phyloP scores from a whole-genome alignment of 2,888 invertebrate species.

The Drosophila sordidapex region DNA sequence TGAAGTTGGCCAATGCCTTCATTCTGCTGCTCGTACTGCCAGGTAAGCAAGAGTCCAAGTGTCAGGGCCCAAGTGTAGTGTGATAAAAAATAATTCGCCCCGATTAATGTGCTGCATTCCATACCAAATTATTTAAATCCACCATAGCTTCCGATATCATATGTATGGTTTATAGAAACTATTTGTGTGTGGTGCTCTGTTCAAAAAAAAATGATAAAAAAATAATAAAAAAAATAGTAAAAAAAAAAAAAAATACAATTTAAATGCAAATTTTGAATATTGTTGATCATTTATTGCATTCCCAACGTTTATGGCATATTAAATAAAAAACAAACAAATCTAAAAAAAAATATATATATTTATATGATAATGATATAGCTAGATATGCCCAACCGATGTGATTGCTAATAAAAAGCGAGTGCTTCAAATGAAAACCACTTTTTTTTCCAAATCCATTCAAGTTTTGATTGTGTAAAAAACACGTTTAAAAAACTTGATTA shows the following conservation, averaged over 20 bases:
- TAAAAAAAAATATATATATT: neutral
- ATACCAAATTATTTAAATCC: neutral
- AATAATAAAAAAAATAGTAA: conserved; percentile 4
- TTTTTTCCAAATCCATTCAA: neutral
- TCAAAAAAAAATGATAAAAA: neutral
- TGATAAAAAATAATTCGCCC: conserved; percentile 44
- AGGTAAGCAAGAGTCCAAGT: conserved; percentile 62
- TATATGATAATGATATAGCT: neutral
- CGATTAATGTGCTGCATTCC: conserved; percentile 3
- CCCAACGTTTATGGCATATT: conserved; percentile 35
- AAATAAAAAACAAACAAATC: conserved; percentile 14
- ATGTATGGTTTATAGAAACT: conserved; percentile 4
- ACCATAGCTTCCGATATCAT: neutral
- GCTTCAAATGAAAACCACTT: neutral
- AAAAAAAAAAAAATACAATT: conserved; percentile 24
- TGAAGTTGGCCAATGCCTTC: conserved; percentile 45
- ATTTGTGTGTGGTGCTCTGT: conserved; percentile 5
- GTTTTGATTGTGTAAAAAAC: neutral
- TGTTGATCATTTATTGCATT: conserved; percentile 26
- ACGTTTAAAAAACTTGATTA: neutral
- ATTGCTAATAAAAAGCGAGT: neutral
- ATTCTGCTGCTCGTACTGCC: conserved; percentile 59
- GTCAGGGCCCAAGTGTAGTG: conserved; percentile 23
- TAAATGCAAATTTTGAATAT: conserved; percentile 42
- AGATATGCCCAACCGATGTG: neutral